Evolutionary conservation across 2,888 invertebrate genomes (phyloP), one percentile per base, ranked within the genome.

Genomic region (Drosophila barbarae): DNA sequence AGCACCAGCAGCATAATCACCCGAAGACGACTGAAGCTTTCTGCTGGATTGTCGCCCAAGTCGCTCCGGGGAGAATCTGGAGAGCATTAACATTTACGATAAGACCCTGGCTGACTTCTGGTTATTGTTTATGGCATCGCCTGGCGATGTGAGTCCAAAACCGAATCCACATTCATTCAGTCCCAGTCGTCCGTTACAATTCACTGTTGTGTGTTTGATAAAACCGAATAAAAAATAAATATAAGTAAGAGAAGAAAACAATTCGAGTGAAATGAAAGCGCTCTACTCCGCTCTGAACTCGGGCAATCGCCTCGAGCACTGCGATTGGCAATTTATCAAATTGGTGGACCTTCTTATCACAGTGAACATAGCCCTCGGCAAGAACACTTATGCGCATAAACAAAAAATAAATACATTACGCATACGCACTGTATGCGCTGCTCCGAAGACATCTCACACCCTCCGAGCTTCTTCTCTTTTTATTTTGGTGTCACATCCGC

Each of bases 401-500:
- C 52, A 52, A 58, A 34, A 58, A 58, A 54, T 23, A 36, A 46
- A 18, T 28, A 57, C 51, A 57, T 52, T 57, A 49, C 56, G 56
- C 38, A 56, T 58, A 54, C 54, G 58, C 35, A 36, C 54, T 34
- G 47, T 58, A 35, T 35, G 58, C 41, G 30, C 21, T 42, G 53
- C 49, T 12, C 28, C 23, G 47, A 53, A 61, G 56, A 44, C 21
- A 39, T 50, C 38, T 34, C 41, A 13, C 46, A 13, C 21, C 13
- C 18, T 18, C 10, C 10, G 41, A 7, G 8, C 41, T 41, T 41
- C 23, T 41, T 39, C 9, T 9, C 9, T 30, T 30, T 30, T 30
- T 30, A 9, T 30, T 28, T 68, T 38, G 36, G 59, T 68, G 67
- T 50, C 67, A 68, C 38, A 49, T 68, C 67, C 67, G 59, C 41